Conservation (phyloP, 1,140 invertebrate genomes). For the Drosophila gunungcola region DNA sequence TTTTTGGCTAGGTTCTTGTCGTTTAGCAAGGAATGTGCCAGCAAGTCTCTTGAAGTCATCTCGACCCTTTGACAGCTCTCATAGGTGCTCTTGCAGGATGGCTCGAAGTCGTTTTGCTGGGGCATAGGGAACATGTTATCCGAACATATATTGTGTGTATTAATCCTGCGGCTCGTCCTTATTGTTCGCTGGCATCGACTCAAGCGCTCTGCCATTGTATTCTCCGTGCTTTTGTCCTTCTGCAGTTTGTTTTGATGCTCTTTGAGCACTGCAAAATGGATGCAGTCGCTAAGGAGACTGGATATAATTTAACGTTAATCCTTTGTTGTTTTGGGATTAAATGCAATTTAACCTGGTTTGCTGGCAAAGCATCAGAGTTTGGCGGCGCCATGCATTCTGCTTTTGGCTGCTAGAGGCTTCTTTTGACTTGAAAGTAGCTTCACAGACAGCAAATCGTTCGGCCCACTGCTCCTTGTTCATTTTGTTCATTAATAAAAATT, state of each 20-base stretch:
- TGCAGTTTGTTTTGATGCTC: constrained; percentile 42
- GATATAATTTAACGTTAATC: neutral
- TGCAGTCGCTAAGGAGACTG: constrained; percentile 12
- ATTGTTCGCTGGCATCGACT: constrained; percentile 32
- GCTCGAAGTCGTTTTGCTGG: constrained; percentile 20
- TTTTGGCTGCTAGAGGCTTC: constrained; percentile 2
- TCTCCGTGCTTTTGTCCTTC: neutral
- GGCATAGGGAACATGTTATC: neutral
- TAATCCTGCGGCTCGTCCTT: constrained; percentile 7
- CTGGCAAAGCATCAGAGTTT: constrained; percentile 48
- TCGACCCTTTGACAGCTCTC: constrained; percentile 58
- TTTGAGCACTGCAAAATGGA: constrained; percentile 1
- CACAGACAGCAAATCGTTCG: constrained; percentile 19
- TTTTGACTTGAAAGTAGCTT: constrained; percentile 21
- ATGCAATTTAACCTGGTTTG: constrained; percentile 28
- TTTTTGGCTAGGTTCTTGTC: neutral
- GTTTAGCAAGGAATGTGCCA: neutral
- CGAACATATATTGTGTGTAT: neutral
- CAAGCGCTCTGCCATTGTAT: constrained; percentile 18
- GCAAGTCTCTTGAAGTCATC: neutral
- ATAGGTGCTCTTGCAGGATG: constrained; percentile 39
- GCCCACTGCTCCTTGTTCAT: constrained; percentile 26
- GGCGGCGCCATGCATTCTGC: constrained; percentile 58
- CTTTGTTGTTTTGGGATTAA: neutral
- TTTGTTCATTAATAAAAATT: neutral